Evolutionary conservation across 2,113 vertebrate species (phyloP), one percentile per base, ranked within the genome.

Genomic region (Nettapus auritus): DNA sequence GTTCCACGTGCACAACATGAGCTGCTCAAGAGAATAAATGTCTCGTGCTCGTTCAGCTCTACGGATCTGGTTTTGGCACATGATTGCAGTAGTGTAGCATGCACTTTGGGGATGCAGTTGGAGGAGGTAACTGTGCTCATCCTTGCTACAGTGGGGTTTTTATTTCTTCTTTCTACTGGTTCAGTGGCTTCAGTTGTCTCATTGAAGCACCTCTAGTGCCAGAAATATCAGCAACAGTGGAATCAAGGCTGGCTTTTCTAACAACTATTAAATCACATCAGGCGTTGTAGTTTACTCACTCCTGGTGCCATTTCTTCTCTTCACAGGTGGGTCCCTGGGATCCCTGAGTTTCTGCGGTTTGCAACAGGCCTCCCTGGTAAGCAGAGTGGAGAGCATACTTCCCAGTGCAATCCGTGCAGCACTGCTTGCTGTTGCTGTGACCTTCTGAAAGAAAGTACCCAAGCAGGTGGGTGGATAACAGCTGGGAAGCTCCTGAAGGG

Each of bases 321-420:
- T 87, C 36, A 38, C 36, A 82, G 42, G 46, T 71, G 34, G 14
- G 25, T 59, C 22, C 17, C n/a, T 62, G 60, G 25, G 4, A 52
- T 81, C 46, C 13, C 40, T 42, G 63, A 53, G 82, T 33, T 82
- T 64, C 60, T 89, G 44, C 55, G 56, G 1, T 89, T 86, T 73
- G 6, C 33, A 64, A 8, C 36, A 55, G 70, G 38, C 20, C 5
- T 89, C 17, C 21, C 36, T 44, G 67, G 21, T 40, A 26, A 23
- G 23, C 57, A 38, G 46, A 86, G 50, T 80, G 23, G 26, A 91
- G 21, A 38, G 18, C 18, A 9, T 0, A 0, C 68, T 78, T 90
- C 53, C 31, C 46, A 83, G 40, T 2, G 3, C 0, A 2, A 22
- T 55, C 17, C 7, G 3, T 5, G 9, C 4, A 4, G 26, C 1